Percentiles rank a stretch among this genome's conserved stretches.
phyloP scores from a whole-genome alignment of 2,888 invertebrate species.

The Amphipoea oculea region DNA sequence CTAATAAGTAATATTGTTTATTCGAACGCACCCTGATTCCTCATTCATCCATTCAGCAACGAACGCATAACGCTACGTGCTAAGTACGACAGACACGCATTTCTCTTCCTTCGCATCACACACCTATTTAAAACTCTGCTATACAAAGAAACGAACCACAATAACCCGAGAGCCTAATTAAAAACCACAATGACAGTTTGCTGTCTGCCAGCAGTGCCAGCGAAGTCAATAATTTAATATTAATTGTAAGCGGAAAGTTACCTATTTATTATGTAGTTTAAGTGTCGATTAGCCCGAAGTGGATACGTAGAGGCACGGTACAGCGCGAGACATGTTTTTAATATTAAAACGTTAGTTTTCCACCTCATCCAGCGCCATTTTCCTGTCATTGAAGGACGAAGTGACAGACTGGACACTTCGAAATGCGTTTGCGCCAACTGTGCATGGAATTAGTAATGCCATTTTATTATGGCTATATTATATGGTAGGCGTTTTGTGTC shows the following conservation, averaged over 20 bases:
- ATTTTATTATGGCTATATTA: slow-evolving; percentile 72
- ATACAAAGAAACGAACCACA: slow-evolving; percentile 50
- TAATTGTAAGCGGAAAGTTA: slow-evolving; percentile 69
- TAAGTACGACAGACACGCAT: slow-evolving; percentile 54
- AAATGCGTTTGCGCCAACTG: slow-evolving; percentile 78
- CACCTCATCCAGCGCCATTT: slow-evolving; percentile 80
- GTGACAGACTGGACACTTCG: slow-evolving; percentile 78
- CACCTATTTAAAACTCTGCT: slow-evolving; percentile 46
- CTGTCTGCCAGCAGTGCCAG: slow-evolving; percentile 57
- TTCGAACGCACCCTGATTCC: slow-evolving; percentile 9
- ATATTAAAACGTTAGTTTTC: slow-evolving; percentile 83
- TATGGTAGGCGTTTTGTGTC: slow-evolving; percentile 65
- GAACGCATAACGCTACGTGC: slow-evolving; percentile 20
- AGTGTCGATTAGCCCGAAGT: slow-evolving; percentile 65
- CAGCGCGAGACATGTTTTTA: slow-evolving; percentile 72
- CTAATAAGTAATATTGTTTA: neutral
- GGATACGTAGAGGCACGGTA: slow-evolving; percentile 62
- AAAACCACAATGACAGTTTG: slow-evolving; percentile 61
- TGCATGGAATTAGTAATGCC: slow-evolving; percentile 77
- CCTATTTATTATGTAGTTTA: slow-evolving; percentile 67
- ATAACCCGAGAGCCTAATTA: slow-evolving; percentile 53
- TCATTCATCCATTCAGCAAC: slow-evolving; percentile 13
- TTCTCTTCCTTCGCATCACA: slow-evolving; percentile 37
- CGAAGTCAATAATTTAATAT: slow-evolving; percentile 69
- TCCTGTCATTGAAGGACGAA: slow-evolving; percentile 83